Evolutionary conservation across 1,140 invertebrate species (phyloP).

Genomic region (Bombus sylvicola): DNA sequence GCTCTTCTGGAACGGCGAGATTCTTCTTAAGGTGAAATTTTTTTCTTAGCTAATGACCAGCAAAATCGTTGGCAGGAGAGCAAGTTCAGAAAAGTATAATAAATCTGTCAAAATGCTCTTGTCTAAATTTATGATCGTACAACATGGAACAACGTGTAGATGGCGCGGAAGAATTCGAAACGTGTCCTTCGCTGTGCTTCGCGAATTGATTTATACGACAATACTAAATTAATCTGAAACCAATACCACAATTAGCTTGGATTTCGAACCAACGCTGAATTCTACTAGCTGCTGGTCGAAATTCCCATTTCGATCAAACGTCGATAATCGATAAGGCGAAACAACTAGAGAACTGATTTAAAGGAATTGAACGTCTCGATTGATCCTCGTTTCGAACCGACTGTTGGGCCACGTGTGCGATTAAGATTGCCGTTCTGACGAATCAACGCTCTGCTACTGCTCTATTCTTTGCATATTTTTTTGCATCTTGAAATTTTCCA

Average conservation of each 20-base stretch:
- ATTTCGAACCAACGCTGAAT: not conserved
- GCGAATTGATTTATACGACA: not conserved
- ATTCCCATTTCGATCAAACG: not conserved
- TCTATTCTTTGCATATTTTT: not conserved
- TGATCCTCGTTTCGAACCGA: conserved; percentile 1
- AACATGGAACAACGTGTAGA: not conserved
- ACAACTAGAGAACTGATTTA: not conserved
- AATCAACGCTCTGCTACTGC: not conserved
- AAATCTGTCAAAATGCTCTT: conserved; percentile 29
- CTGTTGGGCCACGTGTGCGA: not conserved
- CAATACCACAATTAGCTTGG: not conserved
- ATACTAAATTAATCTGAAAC: too few relatives aligned
- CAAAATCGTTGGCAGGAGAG: not conserved
- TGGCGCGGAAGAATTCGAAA: not conserved
- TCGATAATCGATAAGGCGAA: not conserved
- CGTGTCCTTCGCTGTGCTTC: not conserved
- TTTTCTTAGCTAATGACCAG: not conserved
- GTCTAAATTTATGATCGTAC: conserved; percentile 31
- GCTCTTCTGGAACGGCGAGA: not conserved
- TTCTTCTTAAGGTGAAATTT: not conserved
- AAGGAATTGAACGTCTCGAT: conserved; percentile 24
- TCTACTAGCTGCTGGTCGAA: not conserved
- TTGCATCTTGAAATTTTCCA: not conserved
- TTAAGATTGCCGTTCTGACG: not conserved
- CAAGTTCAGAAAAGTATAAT: conserved; percentile 13